Evolutionary conservation across 2,113 vertebrate species (phyloP).

Genomic region (Bagarius yarrelli): DNA sequence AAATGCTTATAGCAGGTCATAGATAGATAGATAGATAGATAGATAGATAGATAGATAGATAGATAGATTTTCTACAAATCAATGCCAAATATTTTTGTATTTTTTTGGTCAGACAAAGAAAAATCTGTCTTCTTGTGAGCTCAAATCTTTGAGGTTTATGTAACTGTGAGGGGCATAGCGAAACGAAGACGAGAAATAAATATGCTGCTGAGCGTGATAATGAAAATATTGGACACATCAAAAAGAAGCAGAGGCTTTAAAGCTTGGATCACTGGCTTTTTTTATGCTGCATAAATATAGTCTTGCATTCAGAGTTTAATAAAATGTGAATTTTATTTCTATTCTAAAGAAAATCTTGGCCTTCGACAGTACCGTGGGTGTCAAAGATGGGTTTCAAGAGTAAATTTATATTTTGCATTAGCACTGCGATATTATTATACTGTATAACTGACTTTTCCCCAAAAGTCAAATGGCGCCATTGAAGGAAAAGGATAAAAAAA

Average conservation of each 20-base stretch:
- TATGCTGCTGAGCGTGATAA: not conserved
- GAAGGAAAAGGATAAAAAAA: too few relatives aligned
- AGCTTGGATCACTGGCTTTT: not conserved
- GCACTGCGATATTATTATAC: too few relatives aligned
- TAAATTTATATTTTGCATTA: not conserved
- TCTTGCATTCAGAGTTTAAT: not conserved
- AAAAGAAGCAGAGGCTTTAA: not conserved
- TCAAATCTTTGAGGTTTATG: not conserved
- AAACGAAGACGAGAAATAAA: not conserved
- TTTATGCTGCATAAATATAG: not conserved
- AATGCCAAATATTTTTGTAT: too few relatives aligned
- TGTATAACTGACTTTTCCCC: too few relatives aligned
- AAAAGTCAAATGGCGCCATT: too few relatives aligned
- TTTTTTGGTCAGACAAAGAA: not conserved
- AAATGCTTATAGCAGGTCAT: too few relatives aligned
- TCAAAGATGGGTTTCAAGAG: not conserved
- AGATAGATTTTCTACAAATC: slow-evolving; percentile 6
- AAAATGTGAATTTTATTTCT: not conserved
- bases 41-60: not conserved
- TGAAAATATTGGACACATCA: slow-evolving; percentile 2
- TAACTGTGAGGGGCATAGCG: not conserved
- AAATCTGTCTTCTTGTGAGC: not conserved
- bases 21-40: too few relatives aligned
- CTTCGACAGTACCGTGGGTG: not conserved
- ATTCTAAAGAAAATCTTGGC: not conserved